Conservation (phyloP, 1,140 invertebrate genomes). For the Contarinia nasturtii region DNA sequence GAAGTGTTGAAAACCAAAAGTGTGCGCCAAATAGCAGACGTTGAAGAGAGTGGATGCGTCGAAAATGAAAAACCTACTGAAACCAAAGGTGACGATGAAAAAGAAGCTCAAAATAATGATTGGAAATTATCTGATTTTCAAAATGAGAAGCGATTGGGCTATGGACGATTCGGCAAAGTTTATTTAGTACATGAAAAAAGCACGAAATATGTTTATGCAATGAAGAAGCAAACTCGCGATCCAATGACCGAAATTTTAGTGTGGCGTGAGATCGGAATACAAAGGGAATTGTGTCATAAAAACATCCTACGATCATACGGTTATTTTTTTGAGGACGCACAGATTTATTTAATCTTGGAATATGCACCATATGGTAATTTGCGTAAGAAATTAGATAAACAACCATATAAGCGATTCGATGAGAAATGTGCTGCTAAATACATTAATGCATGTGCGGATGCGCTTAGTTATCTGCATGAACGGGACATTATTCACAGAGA, state of each 20-base stretch:
- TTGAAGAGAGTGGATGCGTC: no score
- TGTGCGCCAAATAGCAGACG: no score
- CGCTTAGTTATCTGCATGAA: conserved; percentile 78
- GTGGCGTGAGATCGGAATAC: conserved; percentile 79
- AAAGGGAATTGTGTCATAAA: conserved; percentile 77
- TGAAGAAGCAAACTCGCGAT: conserved; percentile 79
- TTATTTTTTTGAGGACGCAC: conserved; percentile 82
- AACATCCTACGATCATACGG: conserved; percentile 88
- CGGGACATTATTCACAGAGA: conserved; percentile 92
- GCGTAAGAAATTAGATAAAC: conserved; percentile 49
- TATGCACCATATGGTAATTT: conserved; percentile 76
- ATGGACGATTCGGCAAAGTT: conserved; percentile 97
- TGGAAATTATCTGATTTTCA: conserved; percentile 86
- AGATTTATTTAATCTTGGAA: conserved; percentile 88
- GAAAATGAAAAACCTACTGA: no score
- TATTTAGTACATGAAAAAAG: conserved; percentile 88
- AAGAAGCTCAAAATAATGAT: conserved; percentile 20
- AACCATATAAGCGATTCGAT: conserved; percentile 47
- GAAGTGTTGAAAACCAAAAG: no score
- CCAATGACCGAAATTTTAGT: conserved; percentile 89
- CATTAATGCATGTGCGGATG: conserved; percentile 69
- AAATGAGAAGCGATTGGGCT: conserved; percentile 80
- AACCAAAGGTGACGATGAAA: neutral
- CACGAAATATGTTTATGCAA: conserved; percentile 78
- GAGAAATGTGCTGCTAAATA: conserved; percentile 57